Conservation (phyloP, 2,797 vertebrate species). For the Hephaestus fuliginosus region DNA sequence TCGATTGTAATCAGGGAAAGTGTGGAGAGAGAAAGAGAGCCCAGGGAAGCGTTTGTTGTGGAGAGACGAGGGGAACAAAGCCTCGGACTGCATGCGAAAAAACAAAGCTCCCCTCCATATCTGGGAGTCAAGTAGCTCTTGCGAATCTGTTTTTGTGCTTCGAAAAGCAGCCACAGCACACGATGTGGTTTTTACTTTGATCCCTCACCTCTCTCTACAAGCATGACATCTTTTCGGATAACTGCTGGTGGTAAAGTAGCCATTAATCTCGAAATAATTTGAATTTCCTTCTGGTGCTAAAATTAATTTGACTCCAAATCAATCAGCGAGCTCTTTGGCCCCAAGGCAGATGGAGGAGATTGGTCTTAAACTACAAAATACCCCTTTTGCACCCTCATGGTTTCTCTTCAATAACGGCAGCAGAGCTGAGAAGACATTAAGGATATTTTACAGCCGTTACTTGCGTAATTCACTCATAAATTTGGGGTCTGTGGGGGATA, state of each 20-base stretch:
- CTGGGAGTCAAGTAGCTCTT: slow-evolving; percentile 23
- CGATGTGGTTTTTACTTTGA: neutral
- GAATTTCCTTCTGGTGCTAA: slow-evolving; percentile 14
- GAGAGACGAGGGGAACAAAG: slow-evolving; percentile 16
- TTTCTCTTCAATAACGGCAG: slow-evolving; percentile 8
- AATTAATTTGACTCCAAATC: slow-evolving; percentile 25
- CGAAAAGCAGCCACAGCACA: neutral
- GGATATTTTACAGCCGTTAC: neutral
- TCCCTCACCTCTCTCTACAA: slow-evolving; percentile 6
- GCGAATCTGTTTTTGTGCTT: neutral
- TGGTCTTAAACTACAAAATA: slow-evolving; percentile 20
- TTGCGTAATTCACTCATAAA: neutral
- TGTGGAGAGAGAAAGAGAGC: neutral
- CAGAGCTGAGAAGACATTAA: neutral
- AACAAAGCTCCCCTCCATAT: slow-evolving; percentile 3
- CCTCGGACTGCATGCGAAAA: slow-evolving; percentile 7
- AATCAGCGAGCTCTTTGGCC: slow-evolving; percentile 29
- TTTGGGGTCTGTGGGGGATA: neutral
- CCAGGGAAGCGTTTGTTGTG: slow-evolving; percentile 13
- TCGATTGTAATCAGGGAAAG: slow-evolving; percentile 61
- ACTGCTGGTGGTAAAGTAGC: slow-evolving; percentile 23
- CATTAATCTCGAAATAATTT: slow-evolving; percentile 38
- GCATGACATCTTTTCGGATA: slow-evolving; percentile 3
- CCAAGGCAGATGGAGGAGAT: slow-evolving; percentile 3
- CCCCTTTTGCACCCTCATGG: slow-evolving; percentile 1